Evolutionary conservation across 2,113 vertebrate genomes (phyloP).

Genomic region (Triplophysa rosa): DNA sequence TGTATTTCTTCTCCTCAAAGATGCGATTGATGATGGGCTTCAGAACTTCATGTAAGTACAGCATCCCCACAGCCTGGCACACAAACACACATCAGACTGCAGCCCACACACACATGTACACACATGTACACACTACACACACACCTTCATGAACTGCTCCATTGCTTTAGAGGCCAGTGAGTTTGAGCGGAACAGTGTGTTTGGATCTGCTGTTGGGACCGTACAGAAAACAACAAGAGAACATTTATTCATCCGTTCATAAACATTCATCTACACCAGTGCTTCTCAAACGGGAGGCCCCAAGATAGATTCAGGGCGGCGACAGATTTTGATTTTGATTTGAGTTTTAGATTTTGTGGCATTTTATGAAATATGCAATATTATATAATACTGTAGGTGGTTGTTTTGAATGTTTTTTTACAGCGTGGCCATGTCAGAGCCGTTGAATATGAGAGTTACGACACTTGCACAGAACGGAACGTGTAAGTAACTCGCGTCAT

Average conservation of each 20-base stretch:
- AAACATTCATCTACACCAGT: too few relatives aligned
- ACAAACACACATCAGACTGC: neutral
- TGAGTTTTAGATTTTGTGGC: too few relatives aligned
- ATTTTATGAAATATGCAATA: too few relatives aligned
- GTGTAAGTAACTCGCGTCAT: too few relatives aligned
- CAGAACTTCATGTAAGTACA: constrained; percentile 86
- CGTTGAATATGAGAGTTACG: too few relatives aligned
- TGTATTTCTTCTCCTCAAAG: constrained; percentile 90
- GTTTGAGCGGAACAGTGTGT: constrained; percentile 91
- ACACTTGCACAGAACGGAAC: too few relatives aligned
- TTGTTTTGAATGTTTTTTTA: too few relatives aligned
- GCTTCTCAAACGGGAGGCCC: too few relatives aligned
- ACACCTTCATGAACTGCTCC: constrained; percentile 93
- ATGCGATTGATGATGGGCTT: constrained; percentile 81
- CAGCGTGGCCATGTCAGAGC: too few relatives aligned
- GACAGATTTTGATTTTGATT: too few relatives aligned
- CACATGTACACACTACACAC: neutral
- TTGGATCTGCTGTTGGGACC: constrained; percentile 81
- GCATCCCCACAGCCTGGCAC: constrained; percentile 86
- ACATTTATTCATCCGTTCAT: neutral
- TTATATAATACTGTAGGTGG: too few relatives aligned
- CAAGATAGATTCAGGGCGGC: too few relatives aligned
- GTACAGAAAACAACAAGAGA: constrained; percentile 34
- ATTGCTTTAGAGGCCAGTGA: constrained; percentile 89
- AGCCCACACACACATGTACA: constrained; percentile 49